These are phyloP conservation scores for Siderastrea radians DNA, from an alignment of 92 coral and sea anemone genomes.

Conservation along the genomic window DNA sequence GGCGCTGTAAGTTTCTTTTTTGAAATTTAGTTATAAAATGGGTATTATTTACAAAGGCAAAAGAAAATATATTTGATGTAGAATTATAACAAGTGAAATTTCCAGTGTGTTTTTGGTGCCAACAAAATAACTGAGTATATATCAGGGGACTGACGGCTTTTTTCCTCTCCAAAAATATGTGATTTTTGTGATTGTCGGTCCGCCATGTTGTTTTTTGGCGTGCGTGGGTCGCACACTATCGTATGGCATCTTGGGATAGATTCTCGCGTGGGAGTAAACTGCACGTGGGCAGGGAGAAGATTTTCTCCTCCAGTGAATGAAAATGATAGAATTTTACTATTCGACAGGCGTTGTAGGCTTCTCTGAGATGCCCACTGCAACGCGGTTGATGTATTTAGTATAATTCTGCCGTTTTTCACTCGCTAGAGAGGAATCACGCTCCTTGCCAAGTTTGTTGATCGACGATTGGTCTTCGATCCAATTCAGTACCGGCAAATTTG, in stretches of 20 bases:
- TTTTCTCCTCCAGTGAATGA: constrained; percentile 11
- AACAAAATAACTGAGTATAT: not conserved
- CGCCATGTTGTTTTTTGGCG: constrained; percentile 18
- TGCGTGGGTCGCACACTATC: constrained; percentile 30
- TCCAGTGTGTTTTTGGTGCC: not conserved
- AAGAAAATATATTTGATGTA: too few relatives aligned
- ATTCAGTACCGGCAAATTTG: constrained; percentile 74
- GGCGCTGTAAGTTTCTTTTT: too few relatives aligned
- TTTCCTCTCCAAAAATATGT: not conserved
- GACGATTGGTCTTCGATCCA: not conserved
- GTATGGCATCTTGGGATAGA: constrained; percentile 18
- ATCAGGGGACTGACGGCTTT: not conserved
- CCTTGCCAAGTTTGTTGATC: not conserved
- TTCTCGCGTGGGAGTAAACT: constrained; percentile 29
- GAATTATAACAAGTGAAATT: too few relatives aligned
- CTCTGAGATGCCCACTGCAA: not conserved
- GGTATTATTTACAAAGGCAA: too few relatives aligned
- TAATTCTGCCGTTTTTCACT: constrained; percentile 43
- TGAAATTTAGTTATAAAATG: too few relatives aligned
- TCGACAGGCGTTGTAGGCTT: constrained; percentile 23
- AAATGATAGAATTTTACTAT: constrained; percentile 46
- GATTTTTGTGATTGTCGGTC: not conserved
- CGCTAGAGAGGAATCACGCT: constrained; percentile 4
- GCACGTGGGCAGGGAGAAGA: constrained; percentile 21
- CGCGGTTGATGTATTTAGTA: constrained; percentile 1